Base-by-base conservation (phyloP, 2,888 invertebrate genomes). In the Acanthopleura granulata region DNA sequence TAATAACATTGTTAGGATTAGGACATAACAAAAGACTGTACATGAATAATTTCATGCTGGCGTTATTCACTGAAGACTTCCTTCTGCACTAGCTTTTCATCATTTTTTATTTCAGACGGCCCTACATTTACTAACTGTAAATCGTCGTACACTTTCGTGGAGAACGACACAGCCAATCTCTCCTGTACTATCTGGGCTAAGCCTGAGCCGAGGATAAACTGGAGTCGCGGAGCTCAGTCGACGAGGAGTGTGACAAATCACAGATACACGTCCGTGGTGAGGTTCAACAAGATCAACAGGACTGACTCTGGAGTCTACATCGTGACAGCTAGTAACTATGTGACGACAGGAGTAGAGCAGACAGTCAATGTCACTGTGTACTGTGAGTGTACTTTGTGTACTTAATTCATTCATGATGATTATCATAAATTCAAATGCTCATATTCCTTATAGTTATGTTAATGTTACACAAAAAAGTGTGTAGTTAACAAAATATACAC, bases 351-450 rank as follows among this genome's bases (percentile, higher is more conserved):
- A 57, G 57, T 12, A 57, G n/a, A 57, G 18, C 3, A 12, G n/a
- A 57, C 57, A 57, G 57, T 57, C 57, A 57, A 57, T 57, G 57
- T 57, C 57, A 57, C 57, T 22, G 22, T 57, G 22, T 57, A 57
- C 22, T 57, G 57, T 57, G 12, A 57, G 57, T 57, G 22, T 57
- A n/a, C n/a, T n/a, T n/a, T n/a, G n/a, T n/a, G n/a, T n/a, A 9
- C 57, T 9, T 57, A n/a, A 6, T 57, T 6, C 1, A 57, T 57
- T 51, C 57, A 40, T 40, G 3, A 40, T 40, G 40, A 40, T 40
- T 40, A 40, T 40, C 40, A 40, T 40, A 40, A 40, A 40, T 40
- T 40, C 40, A 9, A 40, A 3, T 40, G 3, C 9, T 40, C 40
- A 3, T 6, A 9, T 40, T 40, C 9, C 40, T 40, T 9, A 40